Percentiles rank a stretch among this genome's conserved stretches.
Conservation (phyloP, 1,140 invertebrate species). For the Lordiphosa mommai region DNA sequence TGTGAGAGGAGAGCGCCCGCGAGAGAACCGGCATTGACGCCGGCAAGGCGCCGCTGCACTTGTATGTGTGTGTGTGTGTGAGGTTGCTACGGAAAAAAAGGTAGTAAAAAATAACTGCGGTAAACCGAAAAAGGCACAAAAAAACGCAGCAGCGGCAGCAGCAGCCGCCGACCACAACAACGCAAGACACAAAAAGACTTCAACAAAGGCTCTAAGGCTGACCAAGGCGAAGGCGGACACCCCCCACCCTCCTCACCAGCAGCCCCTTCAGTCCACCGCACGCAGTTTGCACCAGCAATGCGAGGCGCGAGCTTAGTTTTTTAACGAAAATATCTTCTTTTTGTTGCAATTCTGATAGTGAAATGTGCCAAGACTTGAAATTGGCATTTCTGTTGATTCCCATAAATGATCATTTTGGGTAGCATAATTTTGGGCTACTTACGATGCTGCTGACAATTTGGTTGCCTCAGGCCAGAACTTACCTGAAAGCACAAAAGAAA, state of each 20-base stretch:
- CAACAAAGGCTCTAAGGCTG: slow-evolving; percentile 38
- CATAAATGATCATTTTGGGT: slow-evolving; percentile 10
- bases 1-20: slow-evolving; percentile 10
- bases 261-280: background rate
- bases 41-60: slow-evolving; percentile 22
- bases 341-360: slow-evolving; percentile 30
- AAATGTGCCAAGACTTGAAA: slow-evolving; percentile 34
- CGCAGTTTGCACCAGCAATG: background rate
- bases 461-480: slow-evolving; percentile 27
- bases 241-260: background rate
- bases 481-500: slow-evolving; percentile 39
- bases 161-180: slow-evolving; percentile 17
- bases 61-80: slow-evolving; percentile 22
- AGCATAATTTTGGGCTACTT: slow-evolving; percentile 48
- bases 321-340: slow-evolving; percentile 21
- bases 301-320: slow-evolving; percentile 12
- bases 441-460: slow-evolving; percentile 12
- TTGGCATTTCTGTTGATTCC: slow-evolving; percentile 22
- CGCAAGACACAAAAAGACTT: slow-evolving; percentile 52
- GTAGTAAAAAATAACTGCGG: slow-evolving; percentile 78
- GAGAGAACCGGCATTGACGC: slow-evolving; percentile 26
- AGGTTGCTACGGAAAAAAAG: slow-evolving; percentile 67
- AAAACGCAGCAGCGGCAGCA: slow-evolving; percentile 45
- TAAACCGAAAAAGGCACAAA: slow-evolving; percentile 77
- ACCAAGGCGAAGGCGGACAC: slow-evolving; percentile 9